Base-by-base conservation (phyloP, 2,888 invertebrate species). In the Drosophila barbarae region DNA sequence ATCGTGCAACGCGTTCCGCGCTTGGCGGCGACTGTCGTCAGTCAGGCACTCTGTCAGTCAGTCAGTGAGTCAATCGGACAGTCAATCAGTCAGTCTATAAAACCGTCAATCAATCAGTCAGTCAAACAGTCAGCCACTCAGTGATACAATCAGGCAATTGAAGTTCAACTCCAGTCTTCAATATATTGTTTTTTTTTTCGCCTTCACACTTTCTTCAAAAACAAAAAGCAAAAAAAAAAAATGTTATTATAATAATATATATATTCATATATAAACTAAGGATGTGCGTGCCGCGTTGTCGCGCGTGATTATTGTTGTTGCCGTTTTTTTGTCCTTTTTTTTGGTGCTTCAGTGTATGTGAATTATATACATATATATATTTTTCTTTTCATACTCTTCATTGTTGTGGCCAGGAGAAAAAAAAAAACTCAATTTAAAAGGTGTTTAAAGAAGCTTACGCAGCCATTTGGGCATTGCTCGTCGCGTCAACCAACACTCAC, bases 21-120 rank as follows among this genome's bases (percentile, higher is more conserved):
- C 60, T 53, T 59, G 72, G 74, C 80, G 83, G 77, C 74, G 80
- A 73, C 77, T 77, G 67, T 68, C 60, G 75, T 65, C 71, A 71
- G 57, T 73, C 76, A 58, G 58, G 54, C 66, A 61, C 38, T 60
- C 60, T 72, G 35, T 61, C 50, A 55, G 21, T 52, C 55, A 63
- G 28, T 63, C 42, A 49, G 42, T 26, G 36, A 42, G 12, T 47
- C 34, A 23, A 5, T 23, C 5, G 23, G 9, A n/a, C 10, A 57
- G 50, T 55, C 52, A 59, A 38, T 57, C 69, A 72, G 23, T 61
- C 55, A 56, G 12, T 47, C 67, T 36, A 41, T 58, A 36, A 55
- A 28, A 57, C 41, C 54, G 12, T 54, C 38, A 59, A 30, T 51
- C 23, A 58, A 13, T 58, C 38, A 59, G 26, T 51, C 26, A 61